Base-by-base conservation (phyloP, 64 coral and sea anemone species). In the Catalaphyllia jardinei region DNA sequence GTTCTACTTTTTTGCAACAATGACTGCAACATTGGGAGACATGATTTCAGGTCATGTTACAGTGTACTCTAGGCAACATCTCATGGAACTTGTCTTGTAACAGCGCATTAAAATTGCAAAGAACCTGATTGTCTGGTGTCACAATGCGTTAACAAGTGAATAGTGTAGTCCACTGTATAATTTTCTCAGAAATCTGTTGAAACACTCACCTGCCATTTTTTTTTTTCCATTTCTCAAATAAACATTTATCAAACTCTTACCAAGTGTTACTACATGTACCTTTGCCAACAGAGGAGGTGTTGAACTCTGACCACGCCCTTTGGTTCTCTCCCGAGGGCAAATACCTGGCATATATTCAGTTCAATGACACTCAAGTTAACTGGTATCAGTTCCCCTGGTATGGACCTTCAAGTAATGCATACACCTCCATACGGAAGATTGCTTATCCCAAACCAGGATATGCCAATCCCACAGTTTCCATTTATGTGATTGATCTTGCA, bases 361-460 rank as follows among this genome's bases (percentile, higher is more conserved):
- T 94, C 74, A 80, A 94, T 22, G 93, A 94, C 60, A 90, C 93
- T 18, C 2, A 71, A 10, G 93, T 94, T 19, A 51, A 46, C 4
- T 84, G 80, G 80, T 94, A 86, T 69, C 62, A 86, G 52, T 90
- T 88, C 33, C 73, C 86, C 15, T 77, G 74, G 29, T 94, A 94
- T 80, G 93, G 93, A 15, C 46, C 60, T 31, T 65, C 28, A 18
- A 38, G 10, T 24, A 62, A 89, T 20, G 73, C 73, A 17, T 94
- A 94, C 74, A 94, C 93, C 14, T 60, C 73, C 14, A 80, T 94
- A 60, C 27, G 75, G 31, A 89, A 94, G 28, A 86, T 94, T 54
- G 93, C 88, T 3, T 94, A 94, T 72, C 93, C 93, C 35, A 94
- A 94, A 90, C 88, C 93, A 79, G 93, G 93, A 55, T 67, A 59